Evolutionary conservation across 2,797 vertebrate species (phyloP).

Genomic region (Morus bassanus): DNA sequence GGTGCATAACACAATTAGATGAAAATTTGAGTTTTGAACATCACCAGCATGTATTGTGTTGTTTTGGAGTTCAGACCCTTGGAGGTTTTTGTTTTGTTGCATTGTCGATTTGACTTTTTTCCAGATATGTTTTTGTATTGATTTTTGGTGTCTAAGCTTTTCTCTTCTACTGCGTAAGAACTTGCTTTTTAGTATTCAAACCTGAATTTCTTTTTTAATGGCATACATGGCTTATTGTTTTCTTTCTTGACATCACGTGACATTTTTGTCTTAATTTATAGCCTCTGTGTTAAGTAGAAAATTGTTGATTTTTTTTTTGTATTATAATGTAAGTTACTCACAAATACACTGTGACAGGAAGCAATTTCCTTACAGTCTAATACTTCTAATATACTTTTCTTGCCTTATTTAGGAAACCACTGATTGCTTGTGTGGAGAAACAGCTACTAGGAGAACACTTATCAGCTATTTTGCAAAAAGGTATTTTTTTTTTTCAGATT

Average conservation of each 20-base stretch:
- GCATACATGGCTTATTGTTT: not conserved
- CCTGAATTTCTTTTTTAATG: not conserved
- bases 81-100: not conserved
- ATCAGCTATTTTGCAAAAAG: constrained; percentile 83
- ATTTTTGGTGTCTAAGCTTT: not conserved
- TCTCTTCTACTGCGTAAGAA: not conserved
- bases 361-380: not conserved
- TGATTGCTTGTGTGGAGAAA: constrained; percentile 82
- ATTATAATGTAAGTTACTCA: not conserved
- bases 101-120: not conserved
- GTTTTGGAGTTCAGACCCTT: not conserved
- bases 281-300: not conserved
- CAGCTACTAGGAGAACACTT: constrained; percentile 82
- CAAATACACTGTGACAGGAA: not conserved
- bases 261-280: not conserved
- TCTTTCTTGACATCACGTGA: not conserved
- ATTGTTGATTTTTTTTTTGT: not conserved
- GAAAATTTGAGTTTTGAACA: not conserved
- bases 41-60: not conserved
- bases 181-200: not conserved
- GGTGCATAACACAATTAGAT: not conserved
- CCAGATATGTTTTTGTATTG: not conserved
- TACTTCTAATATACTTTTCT: not conserved
- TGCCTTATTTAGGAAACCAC: constrained; percentile 73
- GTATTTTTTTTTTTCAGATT: constrained; percentile 21